These are phyloP conservation scores for Triops longicaudatus DNA, from an alignment of 1,140 invertebrate species.

Conservation along the genomic window DNA sequence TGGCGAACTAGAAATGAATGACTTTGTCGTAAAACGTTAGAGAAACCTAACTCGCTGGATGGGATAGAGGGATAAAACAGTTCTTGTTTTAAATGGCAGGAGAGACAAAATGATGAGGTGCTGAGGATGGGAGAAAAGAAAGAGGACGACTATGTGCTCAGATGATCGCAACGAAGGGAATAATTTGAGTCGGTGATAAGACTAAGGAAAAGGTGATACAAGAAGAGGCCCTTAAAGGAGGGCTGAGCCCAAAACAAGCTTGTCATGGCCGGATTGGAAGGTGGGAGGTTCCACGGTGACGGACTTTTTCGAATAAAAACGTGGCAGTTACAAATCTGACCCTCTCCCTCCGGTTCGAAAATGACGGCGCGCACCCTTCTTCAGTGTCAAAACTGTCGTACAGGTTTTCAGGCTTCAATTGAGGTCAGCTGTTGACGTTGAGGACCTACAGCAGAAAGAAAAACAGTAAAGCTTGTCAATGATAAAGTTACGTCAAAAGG, in stretches of 20 bases:
- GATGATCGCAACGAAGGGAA: not conserved
- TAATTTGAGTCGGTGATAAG: constrained; percentile 2
- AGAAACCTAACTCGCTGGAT: not conserved
- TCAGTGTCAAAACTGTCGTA: not conserved
- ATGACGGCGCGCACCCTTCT: not conserved
- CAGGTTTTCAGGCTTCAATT: not conserved
- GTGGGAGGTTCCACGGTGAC: not conserved
- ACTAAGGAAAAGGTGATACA: not conserved
- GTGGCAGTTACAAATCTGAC: not conserved
- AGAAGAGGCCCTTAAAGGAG: not conserved
- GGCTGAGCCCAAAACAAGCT: not conserved
- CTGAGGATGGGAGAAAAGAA: not conserved
- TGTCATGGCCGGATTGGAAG: constrained; percentile 5
- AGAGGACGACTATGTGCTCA: not conserved
- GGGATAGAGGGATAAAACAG: not conserved
- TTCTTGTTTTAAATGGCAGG: too few relatives aligned
- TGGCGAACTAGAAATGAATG: not conserved
- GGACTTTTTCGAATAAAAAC: not conserved
- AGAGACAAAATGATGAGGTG: too few relatives aligned
- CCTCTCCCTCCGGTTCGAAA: not conserved
- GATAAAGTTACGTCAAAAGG: too few relatives aligned
- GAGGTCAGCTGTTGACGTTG: too few relatives aligned
- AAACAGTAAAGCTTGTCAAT: too few relatives aligned
- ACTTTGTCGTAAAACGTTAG: not conserved
- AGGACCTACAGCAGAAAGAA: too few relatives aligned